phyloP scores from a whole-genome alignment of 2,797 vertebrate species.

The Enteromius treurensis region DNA sequence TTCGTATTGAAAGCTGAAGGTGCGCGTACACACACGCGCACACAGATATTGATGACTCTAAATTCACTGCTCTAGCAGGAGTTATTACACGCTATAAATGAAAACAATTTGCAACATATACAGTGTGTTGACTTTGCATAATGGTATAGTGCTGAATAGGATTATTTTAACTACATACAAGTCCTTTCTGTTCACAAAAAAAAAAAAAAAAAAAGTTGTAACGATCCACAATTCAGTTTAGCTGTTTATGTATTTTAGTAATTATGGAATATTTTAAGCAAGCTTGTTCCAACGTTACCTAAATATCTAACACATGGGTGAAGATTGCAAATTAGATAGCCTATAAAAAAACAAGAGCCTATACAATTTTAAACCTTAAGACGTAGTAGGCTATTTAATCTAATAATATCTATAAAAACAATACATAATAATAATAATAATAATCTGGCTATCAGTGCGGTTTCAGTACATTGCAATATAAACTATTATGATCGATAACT shows the following conservation, averaged over 20 bases:
- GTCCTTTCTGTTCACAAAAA: neutral
- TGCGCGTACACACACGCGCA: conserved; percentile 33
- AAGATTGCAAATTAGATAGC: neutral
- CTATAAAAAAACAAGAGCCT: neutral
- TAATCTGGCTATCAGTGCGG: neutral
- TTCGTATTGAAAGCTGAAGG: conserved; percentile 68
- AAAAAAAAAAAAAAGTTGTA: too few relatives aligned
- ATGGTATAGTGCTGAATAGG: neutral
- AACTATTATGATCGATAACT: neutral
- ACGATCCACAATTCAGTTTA: neutral
- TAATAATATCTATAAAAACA: neutral
- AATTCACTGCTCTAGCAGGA: conserved; percentile 39
- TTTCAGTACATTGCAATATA: neutral
- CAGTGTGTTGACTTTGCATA: conserved; percentile 44
- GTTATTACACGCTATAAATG: conserved; percentile 43
- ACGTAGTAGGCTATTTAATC: neutral
- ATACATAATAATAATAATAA: neutral
- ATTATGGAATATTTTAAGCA: neutral
- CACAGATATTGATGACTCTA: conserved; percentile 37
- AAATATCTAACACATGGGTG: neutral
- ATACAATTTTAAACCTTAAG: neutral
- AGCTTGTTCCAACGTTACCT: neutral
- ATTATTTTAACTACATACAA: neutral
- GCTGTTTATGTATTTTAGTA: neutral
- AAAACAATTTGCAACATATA: conserved; percentile 29